Base-by-base conservation (phyloP, 2,888 invertebrate species). In the Sesia bembeciformis region DNA sequence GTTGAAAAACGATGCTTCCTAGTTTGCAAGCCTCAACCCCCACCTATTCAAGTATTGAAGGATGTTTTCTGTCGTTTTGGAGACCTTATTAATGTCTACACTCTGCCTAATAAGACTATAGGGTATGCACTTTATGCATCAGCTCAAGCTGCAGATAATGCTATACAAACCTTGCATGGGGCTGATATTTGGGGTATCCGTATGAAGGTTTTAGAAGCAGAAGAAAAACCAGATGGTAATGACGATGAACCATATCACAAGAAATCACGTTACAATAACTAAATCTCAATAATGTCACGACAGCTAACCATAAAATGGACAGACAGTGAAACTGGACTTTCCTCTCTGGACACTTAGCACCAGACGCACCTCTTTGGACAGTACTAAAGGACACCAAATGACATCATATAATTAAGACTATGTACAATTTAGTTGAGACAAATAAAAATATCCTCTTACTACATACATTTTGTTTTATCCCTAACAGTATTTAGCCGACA, bases 11-110 rank as follows among this genome's bases (percentile, higher is more conserved):
- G 92, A 61, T 92, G 93, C 64, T 94, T 94, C 64, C 90, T 94
- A 62, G 92, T 94, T 1, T 92, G 92, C 64, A 88, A 90, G 46
- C 92, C 92, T 0, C 86, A 90, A 56, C 91, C 96, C 51, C 95
- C 97, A 7, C 94, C 96, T 1, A 88, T 93, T 62, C 92, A 94
- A 57, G 93, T 95, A 39, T 88, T 98, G 70, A 93, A 94, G 67
- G 97, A 98, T 78, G 93, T 96, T 38, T 98, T 98, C 78, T 96
- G 96, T 66, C 93, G 97, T 68, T 98, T 98, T 84, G 97, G 97
- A 4, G 93, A 94, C 74, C 90, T 98, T 5, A 96, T 97, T 56
- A 97, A 97, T 78, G 96, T 97, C 3, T 97, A 96, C 74, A 93
- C 97, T 77, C 85, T 98, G 63, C 94, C 94, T 52, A 95, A 97